phyloP scores from a whole-genome alignment of 2,113 vertebrate genomes.

The Chelonoidis abingdonii region DNA sequence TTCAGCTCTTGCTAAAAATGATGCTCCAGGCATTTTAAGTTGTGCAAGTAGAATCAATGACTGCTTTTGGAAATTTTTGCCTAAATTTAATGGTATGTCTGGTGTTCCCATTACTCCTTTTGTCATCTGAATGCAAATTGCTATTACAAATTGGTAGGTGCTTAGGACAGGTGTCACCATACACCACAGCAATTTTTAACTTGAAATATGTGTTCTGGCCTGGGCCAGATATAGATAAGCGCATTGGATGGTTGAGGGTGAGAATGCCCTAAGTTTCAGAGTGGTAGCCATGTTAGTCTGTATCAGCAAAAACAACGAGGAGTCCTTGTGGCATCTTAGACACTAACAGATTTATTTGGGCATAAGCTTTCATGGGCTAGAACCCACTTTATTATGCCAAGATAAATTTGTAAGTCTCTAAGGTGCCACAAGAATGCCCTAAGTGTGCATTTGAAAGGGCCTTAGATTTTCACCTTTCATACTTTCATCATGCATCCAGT shows the following conservation, averaged over 20 bases:
- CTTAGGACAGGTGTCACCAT: neutral
- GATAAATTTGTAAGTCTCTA: too few species aligned
- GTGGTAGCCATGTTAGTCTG: too few species aligned
- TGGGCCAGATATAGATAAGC: neutral
- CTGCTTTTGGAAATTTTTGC: neutral
- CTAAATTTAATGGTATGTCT: neutral
- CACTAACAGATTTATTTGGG: too few species aligned
- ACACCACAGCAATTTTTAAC: neutral
- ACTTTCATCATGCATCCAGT: neutral
- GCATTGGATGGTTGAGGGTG: neutral
- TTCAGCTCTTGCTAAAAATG: neutral
- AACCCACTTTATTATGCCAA: too few species aligned
- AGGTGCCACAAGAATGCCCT: neutral
- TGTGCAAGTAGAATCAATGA: neutral
- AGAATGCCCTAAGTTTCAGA: neutral
- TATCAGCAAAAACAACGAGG: too few species aligned
- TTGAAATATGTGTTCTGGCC: neutral
- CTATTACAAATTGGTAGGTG: neutral
- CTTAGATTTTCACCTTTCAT: neutral
- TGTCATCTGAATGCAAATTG: neutral
- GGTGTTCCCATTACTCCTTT: neutral
- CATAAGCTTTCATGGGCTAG: too few species aligned
- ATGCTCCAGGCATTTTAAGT: accelerated
- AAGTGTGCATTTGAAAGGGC: neutral
- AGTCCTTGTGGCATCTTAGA: too few species aligned